A percentile compares a stretch with the other conserved stretches of the same genome.
These are phyloP conservation scores for Trissonchulus sp. DNA, from an alignment of 2,888 invertebrate genomes.

Conservation along the genomic window DNA sequence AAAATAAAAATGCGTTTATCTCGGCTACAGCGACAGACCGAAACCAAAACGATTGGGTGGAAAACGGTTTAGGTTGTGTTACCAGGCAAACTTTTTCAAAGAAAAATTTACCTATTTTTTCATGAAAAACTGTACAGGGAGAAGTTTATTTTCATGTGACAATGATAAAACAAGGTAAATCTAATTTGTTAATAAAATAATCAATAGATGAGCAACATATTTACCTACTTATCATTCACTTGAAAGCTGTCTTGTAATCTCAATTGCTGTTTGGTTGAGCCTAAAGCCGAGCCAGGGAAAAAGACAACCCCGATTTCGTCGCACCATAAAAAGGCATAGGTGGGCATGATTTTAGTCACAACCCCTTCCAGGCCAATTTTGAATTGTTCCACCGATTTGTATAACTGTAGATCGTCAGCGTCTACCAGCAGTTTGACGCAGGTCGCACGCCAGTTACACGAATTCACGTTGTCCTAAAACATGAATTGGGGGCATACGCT, in stretches of 20 bases:
- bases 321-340: background rate
- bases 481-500: no score
- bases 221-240: background rate
- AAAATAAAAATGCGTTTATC: no score
- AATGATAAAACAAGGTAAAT: no score
- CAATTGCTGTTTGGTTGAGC: background rate
- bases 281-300: background rate
- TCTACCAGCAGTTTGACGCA: background rate
- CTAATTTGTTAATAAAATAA: no score
- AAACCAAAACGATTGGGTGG: no score
- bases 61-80: no score
- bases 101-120: no score
- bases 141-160: no score
- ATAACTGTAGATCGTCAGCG: background rate
- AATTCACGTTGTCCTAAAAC: background rate
- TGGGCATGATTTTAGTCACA: background rate
- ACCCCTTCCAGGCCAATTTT: background rate
- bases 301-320: background rate
- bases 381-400: background rate
- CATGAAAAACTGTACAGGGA: no score
- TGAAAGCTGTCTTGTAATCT: background rate
- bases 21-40: no score
- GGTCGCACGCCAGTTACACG: background rate
- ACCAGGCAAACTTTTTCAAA: no score
- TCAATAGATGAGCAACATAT: no score